A percentile compares a stretch with the other conserved stretches of the same genome.
Evolutionary conservation across 2,888 invertebrate genomes (phyloP).

Genomic region (Melanotus villosus): DNA sequence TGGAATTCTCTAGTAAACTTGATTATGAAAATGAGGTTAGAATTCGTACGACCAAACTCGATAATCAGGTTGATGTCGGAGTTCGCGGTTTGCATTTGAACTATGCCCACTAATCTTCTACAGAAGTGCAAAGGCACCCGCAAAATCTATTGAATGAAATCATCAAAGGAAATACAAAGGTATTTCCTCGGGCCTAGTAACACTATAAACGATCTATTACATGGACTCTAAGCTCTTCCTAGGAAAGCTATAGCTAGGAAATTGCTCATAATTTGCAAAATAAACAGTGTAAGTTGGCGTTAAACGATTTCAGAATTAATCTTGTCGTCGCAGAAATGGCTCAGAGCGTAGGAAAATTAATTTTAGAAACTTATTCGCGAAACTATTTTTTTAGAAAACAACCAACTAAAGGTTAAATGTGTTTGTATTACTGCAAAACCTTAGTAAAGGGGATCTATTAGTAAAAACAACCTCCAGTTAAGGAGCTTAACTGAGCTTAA

Average conservation of each 20-base stretch:
- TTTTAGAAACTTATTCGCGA: neutral
- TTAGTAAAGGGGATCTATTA: constrained; percentile 15
- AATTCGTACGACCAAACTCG: constrained; percentile 27
- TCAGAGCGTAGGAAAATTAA: neutral
- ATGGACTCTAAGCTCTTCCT: constrained; percentile 1
- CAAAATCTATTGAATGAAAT: constrained; percentile 23
- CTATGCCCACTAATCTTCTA: constrained; percentile 24
- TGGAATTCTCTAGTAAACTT: constrained; percentile 27
- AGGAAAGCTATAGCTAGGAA: neutral
- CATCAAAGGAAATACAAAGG: constrained; percentile 29
- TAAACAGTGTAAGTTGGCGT: neutral
- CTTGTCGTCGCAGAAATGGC: too few relatives aligned
- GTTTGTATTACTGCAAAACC: constrained; percentile 14
- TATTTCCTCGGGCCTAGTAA: constrained; percentile 7
- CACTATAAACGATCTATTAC: constrained; percentile 22
- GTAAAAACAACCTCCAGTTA: constrained; percentile 21
- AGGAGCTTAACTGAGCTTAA: constrained; percentile 19
- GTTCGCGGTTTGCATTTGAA: constrained; percentile 37
- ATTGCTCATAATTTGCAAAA: neutral
- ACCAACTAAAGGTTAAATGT: neutral
- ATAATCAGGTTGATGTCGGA: constrained; percentile 33
- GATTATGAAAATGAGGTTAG: constrained; percentile 39
- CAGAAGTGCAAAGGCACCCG: constrained; percentile 22
- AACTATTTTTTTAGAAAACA: neutral
- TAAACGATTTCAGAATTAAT: too few relatives aligned